Conservation (phyloP, 2,888 invertebrate genomes). For the Eristalis arbustorum region DNA sequence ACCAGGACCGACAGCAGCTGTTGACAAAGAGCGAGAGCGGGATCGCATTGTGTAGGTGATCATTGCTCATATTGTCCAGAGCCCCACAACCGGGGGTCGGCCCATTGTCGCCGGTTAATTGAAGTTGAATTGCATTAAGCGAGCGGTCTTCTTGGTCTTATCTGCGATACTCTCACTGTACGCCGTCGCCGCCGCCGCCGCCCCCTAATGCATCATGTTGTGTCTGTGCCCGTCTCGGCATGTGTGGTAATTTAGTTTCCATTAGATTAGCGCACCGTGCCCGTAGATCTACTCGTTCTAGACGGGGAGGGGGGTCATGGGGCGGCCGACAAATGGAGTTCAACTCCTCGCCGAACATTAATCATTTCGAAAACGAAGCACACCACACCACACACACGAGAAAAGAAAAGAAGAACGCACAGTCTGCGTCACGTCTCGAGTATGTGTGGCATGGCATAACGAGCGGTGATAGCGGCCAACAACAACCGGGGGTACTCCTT, state of each 20-base stretch:
- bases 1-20: slow-evolving; percentile 14
- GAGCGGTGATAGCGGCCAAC: slow-evolving; percentile 48
- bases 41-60: slow-evolving; percentile 46
- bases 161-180: slow-evolving; percentile 21
- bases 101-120: slow-evolving; percentile 68
- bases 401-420: slow-evolving; percentile 1
- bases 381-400: neutral
- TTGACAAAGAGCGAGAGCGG: slow-evolving; percentile 50
- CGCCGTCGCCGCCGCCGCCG: neutral
- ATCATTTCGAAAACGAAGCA: slow-evolving; percentile 53
- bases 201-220: slow-evolving; percentile 18
- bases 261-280: slow-evolving; percentile 66
- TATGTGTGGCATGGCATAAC: slow-evolving; percentile 57
- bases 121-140: slow-evolving; percentile 69
- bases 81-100: slow-evolving; percentile 2
- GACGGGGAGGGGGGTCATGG: neutral
- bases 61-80: slow-evolving; percentile 62
- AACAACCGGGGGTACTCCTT: slow-evolving; percentile 3
- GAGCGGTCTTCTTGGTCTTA: slow-evolving; percentile 35
- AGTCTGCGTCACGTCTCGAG: slow-evolving; percentile 16
- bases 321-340: neutral
- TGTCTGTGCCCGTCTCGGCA: slow-evolving; percentile 6
- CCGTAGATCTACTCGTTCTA: slow-evolving; percentile 8
- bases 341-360: slow-evolving; percentile 48
- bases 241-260: slow-evolving; percentile 69